Conservation (phyloP, 2,888 invertebrate genomes). For the Caenorhabditis sp. region DNA sequence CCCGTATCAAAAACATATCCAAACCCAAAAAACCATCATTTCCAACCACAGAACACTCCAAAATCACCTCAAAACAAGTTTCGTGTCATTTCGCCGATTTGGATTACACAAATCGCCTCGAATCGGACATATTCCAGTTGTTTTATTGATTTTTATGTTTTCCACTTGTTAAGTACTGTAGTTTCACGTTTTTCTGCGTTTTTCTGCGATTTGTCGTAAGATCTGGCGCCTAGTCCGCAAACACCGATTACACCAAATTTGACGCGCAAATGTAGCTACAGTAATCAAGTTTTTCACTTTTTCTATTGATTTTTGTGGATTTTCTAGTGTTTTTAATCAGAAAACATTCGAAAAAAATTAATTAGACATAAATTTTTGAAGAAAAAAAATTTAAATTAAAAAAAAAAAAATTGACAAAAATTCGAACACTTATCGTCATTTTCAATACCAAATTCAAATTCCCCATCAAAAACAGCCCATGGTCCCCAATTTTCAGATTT, state of each 20-base stretch:
- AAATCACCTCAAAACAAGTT: background rate
- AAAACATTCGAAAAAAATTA: too few species aligned
- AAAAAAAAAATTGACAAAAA: too few species aligned
- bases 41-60: background rate
- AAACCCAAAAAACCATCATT: background rate
- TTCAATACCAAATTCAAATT: background rate
- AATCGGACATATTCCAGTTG: background rate
- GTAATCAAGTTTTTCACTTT: background rate
- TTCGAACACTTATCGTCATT: too few species aligned
- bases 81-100: background rate
- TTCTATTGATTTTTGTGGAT: too few species aligned
- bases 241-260: background rate
- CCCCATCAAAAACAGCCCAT: background rate
- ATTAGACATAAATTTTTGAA: too few species aligned
- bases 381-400: too few species aligned
- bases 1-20: background rate
- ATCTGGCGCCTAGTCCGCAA: background rate
- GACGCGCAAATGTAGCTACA: background rate
- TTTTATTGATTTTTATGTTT: constrained; percentile 4
- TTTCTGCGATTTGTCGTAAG: constrained; percentile 6
- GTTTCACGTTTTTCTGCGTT: background rate
- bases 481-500: too few species aligned
- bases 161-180: background rate
- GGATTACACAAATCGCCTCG: background rate
- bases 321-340: too few species aligned